Base-by-base conservation (phyloP, 1,140 invertebrate species). In the Sesamia nonagrioides region DNA sequence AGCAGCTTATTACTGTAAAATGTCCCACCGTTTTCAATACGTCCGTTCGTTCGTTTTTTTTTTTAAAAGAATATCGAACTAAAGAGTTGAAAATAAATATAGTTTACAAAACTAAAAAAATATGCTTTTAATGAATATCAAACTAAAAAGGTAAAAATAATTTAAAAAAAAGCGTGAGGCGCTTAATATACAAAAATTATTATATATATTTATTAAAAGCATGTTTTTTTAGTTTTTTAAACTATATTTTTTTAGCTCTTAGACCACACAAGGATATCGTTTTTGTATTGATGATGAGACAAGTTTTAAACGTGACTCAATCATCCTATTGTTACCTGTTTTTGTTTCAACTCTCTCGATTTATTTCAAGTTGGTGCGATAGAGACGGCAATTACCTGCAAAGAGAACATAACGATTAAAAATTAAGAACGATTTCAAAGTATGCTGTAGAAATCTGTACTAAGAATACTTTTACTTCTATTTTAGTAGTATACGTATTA, bases 321-420 rank as follows among this genome's bases (percentile, higher is more conserved):
- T 7, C 8, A 56, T 21, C 15, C 18, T 8, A 21, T 56, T 56
- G 54, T 56, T 56, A 56, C 54, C 54, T 56, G 54, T 13, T 56
- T 27, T 11, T 33, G 4, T 56, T 5, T 27, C 8, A 56, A 27
- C 21, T 21, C 21, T 56, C 54, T 56, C 54, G 54, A 56, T 13
- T 56, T 13, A 27, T 27, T 56, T 21, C 9, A 56, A 21, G 27
- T 9, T 56, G 9, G 54, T 33, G 21, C 18, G 45, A 45, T 35
- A 50, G 66, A 48, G 21, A 68, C 69, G 21, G 72, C 27, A 68
- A 77, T 86, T 86, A 87, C 81, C 84, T 84, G 84, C 50, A 86
- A 63, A 78, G 54, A 81, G 75, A 83, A 82, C 79, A 71, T 42
- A 80, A 72, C 68, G 27, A 73, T 86, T 84, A 79, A 77, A 68